Base-by-base conservation (phyloP, 2,888 invertebrate genomes). In the Leptopilina syphax region DNA sequence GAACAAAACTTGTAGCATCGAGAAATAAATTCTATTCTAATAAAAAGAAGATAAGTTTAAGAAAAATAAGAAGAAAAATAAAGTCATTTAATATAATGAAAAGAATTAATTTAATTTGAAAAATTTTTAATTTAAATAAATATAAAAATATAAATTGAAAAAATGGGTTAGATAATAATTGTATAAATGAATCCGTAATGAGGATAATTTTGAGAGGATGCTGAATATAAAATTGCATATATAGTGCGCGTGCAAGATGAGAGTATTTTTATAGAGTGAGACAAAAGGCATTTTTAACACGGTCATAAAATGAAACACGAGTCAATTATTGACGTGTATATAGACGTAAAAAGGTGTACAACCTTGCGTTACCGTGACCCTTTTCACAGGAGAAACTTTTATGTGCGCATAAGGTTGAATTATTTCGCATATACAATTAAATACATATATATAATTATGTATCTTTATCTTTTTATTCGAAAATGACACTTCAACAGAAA, bases 191-290 rank as follows among this genome's bases (percentile, higher is more conserved):
- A 44, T 4, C 34, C 34, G 34, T 34, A 34, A 8, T 44, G 44
- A 7, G 44, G 7, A 44, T 44, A 8, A 7, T 44, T 44, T 70
- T 13, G 54, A 54, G 50, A 1, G 54, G 70, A 57, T 70, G 24
- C 27, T 50, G 34, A 9, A 54, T 50, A 60, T 70, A 34, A 73
- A 57, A 57, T 73, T 54, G 76, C 18, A 18, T 44, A 57, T 8
- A 12, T 27, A 63, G 70, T 78, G n/a, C 77, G 78, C 68, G 34
- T 77, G 77, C 81, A 65, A 77, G 78, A 79, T 78, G 81, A 82
- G 81, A 82, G 83, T 87, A 86, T 87, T 85, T 86, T 86, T 86
- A 85, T 86, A 87, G 85, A 86, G 84, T 82, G 80, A 83, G 83
- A 84, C 84, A 81, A 79, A 81, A 79, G 34, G 34, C 81, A 88